A percentile compares a stretch with the other conserved stretches of the same genome.
phyloP scores from a whole-genome alignment of 1,140 invertebrate species.

The Drosophila nigromelanica region DNA sequence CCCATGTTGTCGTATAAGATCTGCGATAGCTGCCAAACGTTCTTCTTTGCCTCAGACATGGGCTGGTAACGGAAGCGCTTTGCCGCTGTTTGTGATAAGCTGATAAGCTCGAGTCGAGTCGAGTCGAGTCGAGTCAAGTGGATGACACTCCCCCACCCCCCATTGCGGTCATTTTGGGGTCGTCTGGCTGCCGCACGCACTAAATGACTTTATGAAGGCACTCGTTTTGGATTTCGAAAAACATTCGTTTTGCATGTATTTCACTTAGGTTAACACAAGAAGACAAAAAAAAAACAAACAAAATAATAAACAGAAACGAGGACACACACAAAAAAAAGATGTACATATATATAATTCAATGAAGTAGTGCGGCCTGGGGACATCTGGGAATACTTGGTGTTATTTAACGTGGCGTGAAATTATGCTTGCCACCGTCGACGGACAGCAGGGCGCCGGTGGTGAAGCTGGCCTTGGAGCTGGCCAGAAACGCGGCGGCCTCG shows the following conservation, averaged over 20 bases:
- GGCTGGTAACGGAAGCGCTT: background rate
- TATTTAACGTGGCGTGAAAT: constrained; percentile 70
- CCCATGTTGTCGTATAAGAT: background rate
- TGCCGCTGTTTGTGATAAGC: constrained; percentile 30
- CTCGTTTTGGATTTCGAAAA: constrained; percentile 13
- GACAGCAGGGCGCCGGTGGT: constrained; percentile 92
- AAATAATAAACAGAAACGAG: background rate
- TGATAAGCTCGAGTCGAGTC: constrained; percentile 54
- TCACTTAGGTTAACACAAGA: constrained; percentile 7
- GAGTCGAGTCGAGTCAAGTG: constrained; percentile 40
- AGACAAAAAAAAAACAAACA: constrained; percentile 12
- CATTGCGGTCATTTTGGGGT: constrained; percentile 75
- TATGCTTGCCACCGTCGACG: constrained; percentile 88
- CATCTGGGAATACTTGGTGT: constrained; percentile 16
- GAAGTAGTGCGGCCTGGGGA: background rate
- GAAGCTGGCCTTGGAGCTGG: constrained; percentile 91
- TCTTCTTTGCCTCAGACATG: background rate
- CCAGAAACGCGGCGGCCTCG: constrained; percentile 91
- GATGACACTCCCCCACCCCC: constrained; percentile 34
- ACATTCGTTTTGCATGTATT: constrained; percentile 8
- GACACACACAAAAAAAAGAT: background rate
- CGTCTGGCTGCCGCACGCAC: constrained; percentile 19
- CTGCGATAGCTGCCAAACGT: background rate
- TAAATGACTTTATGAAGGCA: background rate
- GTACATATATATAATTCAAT: background rate